Conservation (phyloP, 2,888 invertebrate genomes). For the Eupithecia tripunctaria region DNA sequence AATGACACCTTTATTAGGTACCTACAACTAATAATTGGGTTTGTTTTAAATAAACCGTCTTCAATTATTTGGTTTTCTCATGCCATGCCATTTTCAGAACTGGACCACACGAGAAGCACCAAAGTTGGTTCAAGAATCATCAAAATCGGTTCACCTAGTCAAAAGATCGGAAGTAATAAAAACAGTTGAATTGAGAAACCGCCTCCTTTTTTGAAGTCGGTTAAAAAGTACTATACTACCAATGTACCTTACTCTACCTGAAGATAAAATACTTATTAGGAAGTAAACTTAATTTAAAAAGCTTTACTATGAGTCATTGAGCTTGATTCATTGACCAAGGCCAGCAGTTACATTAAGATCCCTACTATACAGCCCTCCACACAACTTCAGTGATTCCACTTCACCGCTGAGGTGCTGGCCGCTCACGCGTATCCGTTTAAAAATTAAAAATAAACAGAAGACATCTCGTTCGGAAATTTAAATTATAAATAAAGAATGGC, state of each 20-base stretch:
- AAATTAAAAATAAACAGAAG: conserved; percentile 11
- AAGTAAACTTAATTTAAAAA: conserved; percentile 36
- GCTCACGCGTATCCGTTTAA: conserved; percentile 34
- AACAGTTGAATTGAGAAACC: no score
- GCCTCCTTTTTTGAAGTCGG: no score
- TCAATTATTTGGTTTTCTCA: no score
- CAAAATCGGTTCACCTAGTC: no score
- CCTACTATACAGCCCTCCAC: conserved; percentile 43
- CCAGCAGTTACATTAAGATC: conserved; percentile 47
- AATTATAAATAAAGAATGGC: conserved; percentile 50
- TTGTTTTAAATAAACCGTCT: no score
- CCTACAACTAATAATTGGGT: no score
- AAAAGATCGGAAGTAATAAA: no score
- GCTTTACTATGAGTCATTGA: conserved; percentile 62
- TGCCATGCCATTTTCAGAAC: no score
- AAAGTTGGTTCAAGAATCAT: no score
- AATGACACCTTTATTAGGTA: no score
- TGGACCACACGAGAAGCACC: no score
- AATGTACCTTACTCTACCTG: background rate
- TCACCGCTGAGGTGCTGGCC: conserved; percentile 36
- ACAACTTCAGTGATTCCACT: conserved; percentile 32
- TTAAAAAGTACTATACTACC: no score
- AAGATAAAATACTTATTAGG: conserved; percentile 7
- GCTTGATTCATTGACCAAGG: conserved; percentile 71
- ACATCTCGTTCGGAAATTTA: conserved; percentile 1